These are phyloP conservation scores for Drosophila chauvacae DNA, from an alignment of 1,140 invertebrate genomes.

Conservation along the genomic window DNA sequence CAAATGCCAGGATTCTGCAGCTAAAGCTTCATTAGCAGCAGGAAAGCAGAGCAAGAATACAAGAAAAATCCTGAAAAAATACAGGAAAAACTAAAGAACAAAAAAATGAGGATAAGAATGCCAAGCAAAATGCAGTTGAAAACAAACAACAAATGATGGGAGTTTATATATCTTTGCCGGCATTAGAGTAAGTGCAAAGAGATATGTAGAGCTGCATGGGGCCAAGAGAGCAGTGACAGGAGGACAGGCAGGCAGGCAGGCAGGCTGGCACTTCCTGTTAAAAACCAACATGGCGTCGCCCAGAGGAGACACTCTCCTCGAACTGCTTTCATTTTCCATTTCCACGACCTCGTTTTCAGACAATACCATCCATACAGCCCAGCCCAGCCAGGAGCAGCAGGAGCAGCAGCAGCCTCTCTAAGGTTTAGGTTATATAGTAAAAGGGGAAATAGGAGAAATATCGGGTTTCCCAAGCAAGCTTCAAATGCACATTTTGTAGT, in stretches of 20 bases:
- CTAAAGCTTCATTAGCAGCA: slow-evolving; percentile 56
- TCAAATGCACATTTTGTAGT: slow-evolving; percentile 47
- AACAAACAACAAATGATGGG: slow-evolving; percentile 34
- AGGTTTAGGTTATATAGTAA: slow-evolving; percentile 12
- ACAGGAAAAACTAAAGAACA: not conserved
- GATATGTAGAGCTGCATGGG: not conserved
- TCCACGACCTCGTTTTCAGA: slow-evolving; percentile 80
- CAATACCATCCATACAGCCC: slow-evolving; percentile 28
- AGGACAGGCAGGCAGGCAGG: not conserved
- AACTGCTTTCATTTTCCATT: slow-evolving; percentile 84
- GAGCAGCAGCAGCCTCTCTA: slow-evolving; percentile 18
- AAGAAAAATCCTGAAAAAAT: not conserved
- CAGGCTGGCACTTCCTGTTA: slow-evolving; percentile 18
- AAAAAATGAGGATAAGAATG: slow-evolving; percentile 14
- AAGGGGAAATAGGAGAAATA: slow-evolving; percentile 6
- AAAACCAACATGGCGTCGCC: slow-evolving; percentile 61
- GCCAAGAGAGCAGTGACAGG: slow-evolving; percentile 1
- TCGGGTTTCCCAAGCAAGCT: slow-evolving; percentile 30
- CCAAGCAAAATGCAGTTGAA: slow-evolving; percentile 18
- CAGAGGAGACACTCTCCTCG: slow-evolving; percentile 46
- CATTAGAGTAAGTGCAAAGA: slow-evolving; percentile 35
- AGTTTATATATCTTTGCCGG: slow-evolving; percentile 53
- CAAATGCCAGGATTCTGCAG: slow-evolving; percentile 4
- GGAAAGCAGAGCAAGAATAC: slow-evolving; percentile 8
- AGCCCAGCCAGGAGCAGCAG: slow-evolving; percentile 13